phyloP scores from a whole-genome alignment of 2,797 vertebrate genomes.

The Acropternis orthonyx region DNA sequence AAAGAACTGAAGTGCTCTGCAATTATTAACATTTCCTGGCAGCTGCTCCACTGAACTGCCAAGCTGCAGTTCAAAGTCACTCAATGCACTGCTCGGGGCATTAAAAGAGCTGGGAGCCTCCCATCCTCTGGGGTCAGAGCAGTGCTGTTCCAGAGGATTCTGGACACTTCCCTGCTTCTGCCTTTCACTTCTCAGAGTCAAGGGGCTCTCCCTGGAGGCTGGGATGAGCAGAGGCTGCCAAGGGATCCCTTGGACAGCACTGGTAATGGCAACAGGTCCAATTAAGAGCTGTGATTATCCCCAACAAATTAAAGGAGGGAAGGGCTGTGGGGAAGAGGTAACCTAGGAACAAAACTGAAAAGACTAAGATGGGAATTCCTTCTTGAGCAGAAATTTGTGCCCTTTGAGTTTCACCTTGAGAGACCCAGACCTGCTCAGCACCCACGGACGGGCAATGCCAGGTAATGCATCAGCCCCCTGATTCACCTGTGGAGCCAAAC shows the following conservation, averaged over 20 bases:
- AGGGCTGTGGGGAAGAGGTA: background rate
- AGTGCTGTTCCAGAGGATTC: background rate
- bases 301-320: background rate
- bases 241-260: fast-evolving
- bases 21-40: background rate
- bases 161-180: background rate
- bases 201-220: background rate
- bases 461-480: background rate
- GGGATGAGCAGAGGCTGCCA: background rate
- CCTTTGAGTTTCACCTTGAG: background rate
- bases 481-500: background rate
- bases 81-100: background rate
- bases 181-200: background rate
- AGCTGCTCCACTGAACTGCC: background rate
- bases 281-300: background rate
- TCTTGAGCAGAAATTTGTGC: background rate
- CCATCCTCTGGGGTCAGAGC: background rate
- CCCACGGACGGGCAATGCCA: background rate
- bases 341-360: background rate
- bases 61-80: background rate
- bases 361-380: background rate
- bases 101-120: background rate
- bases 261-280: background rate
- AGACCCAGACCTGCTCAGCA: background rate
- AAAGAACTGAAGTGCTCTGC: background rate